phyloP scores from a whole-genome alignment of 2,888 invertebrate genomes.

The Caenorhabditis uteleia region DNA sequence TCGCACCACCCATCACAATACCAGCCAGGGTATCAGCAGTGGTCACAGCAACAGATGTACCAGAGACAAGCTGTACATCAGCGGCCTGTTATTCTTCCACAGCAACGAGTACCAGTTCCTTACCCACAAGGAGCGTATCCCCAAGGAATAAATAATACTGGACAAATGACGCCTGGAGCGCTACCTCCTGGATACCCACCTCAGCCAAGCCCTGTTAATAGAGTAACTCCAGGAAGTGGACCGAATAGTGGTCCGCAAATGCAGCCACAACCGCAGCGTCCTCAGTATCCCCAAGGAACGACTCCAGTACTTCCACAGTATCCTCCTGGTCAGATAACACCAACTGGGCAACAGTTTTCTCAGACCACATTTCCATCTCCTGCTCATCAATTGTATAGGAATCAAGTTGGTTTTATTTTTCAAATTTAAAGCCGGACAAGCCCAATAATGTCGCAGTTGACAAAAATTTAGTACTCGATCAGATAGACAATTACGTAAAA shows the following conservation, averaged over 20 bases:
- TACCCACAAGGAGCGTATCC: conserved; percentile 16
- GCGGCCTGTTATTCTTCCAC: neutral
- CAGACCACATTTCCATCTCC: conserved; percentile 8
- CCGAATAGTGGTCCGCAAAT: too few species aligned
- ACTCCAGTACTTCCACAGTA: conserved; percentile 15
- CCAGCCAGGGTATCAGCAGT: conserved; percentile 8
- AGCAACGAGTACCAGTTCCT: neutral
- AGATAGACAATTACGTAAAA: too few species aligned
- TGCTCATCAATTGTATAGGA: conserved; percentile 27
- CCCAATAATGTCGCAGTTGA: too few species aligned
- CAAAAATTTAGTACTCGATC: too few species aligned
- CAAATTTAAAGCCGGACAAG: too few species aligned
- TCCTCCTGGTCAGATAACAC: conserved; percentile 20
- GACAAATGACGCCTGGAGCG: neutral
- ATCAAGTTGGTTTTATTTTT: neutral
- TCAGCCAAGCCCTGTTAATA: neutral
- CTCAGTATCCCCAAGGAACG: conserved; percentile 1
- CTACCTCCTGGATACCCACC: neutral
- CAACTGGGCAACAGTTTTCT: conserved; percentile 15
- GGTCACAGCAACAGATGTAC: conserved; percentile 32
- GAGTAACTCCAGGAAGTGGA: too few species aligned
- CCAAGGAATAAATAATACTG: neutral
- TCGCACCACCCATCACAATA: neutral
- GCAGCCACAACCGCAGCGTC: neutral
- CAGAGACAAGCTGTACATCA: neutral